These are phyloP conservation scores for Neogale vison DNA, from an alignment of 2,113 vertebrate genomes.

Conservation along the genomic window DNA sequence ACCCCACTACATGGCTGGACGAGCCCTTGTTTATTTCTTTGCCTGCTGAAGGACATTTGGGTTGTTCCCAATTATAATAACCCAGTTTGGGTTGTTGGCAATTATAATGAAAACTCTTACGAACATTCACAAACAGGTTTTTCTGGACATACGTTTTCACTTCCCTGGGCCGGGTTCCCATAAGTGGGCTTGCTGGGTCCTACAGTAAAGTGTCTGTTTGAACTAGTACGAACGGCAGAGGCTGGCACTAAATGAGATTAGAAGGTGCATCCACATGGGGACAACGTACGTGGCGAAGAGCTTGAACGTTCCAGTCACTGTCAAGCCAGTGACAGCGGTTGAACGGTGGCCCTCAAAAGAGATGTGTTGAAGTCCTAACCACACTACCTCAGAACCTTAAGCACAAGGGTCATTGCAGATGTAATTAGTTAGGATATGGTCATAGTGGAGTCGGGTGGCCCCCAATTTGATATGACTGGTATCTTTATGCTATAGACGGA, in stretches of 20 bases:
- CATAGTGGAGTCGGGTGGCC: neutral
- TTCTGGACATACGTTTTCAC: neutral
- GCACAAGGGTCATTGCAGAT: neutral
- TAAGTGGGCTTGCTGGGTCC: neutral
- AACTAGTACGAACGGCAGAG: neutral
- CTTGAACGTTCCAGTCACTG: neutral
- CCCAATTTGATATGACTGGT: neutral
- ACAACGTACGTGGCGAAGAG: neutral
- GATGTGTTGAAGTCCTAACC: neutral
- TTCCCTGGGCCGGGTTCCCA: neutral
- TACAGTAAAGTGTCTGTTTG: neutral
- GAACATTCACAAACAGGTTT: neutral
- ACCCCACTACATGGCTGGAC: neutral
- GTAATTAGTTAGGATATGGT: neutral
- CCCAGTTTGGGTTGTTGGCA: too few species aligned
- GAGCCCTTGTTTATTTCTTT: neutral
- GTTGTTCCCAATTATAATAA: neutral
- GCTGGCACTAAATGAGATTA: neutral
- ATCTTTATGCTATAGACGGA: neutral
- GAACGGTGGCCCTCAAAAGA: neutral
- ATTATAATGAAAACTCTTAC: neutral
- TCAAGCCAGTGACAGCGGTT: neutral
- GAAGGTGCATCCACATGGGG: neutral
- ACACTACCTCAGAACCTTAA: neutral
- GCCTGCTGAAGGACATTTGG: neutral